Evolutionary conservation across 2,797 vertebrate genomes (phyloP), one percentile per base, ranked within the genome.

Genomic region (Clangula hyemalis): DNA sequence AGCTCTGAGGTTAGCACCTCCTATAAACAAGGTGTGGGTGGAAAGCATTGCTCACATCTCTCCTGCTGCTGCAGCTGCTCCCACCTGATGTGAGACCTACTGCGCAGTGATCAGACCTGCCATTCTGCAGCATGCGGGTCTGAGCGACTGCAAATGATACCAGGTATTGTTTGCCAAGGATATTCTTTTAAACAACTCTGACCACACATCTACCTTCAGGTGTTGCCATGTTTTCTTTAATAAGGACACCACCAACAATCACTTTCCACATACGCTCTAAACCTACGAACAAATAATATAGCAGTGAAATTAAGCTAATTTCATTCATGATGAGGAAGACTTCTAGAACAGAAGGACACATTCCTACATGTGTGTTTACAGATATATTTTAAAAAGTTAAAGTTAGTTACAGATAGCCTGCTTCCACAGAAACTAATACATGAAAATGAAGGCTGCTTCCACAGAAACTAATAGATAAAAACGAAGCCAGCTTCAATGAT

Each of bases 11-110:
- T 49, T 64, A 85, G 80, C 41, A 95, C 56, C 80, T 87, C 49
- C 36, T 87, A 87, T 58, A 94, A 95, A 82, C 36, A 91, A 91
- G 57, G 34, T 36, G 70, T 81, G 75, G 43, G 71, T 76, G 87
- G 74, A 90, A 91, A 87, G 68, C 58, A 57, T 1, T 69, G 57
- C 78, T 93, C 77, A 85, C 72, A 86, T 41, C 82, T 92, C 85
- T 89, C 69, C 71, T 75, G 71, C 32, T 5, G 3, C 73, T 76
- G 74, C 5, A 49, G 38, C 49, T 89, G 79, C 34, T 65, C 51
- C 77, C 74, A 72, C 69, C 73, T 70, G 61, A 47, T n/a, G 62
- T 36, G 6, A 71, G 66, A 38, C 25, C 62, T 61, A 66, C 54
- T 41, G 22, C 20, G 14, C 1, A 3, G 34, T 25, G 49, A 84